phyloP scores from a whole-genome alignment of 2,888 invertebrate species.

The Euphydryas editha region DNA sequence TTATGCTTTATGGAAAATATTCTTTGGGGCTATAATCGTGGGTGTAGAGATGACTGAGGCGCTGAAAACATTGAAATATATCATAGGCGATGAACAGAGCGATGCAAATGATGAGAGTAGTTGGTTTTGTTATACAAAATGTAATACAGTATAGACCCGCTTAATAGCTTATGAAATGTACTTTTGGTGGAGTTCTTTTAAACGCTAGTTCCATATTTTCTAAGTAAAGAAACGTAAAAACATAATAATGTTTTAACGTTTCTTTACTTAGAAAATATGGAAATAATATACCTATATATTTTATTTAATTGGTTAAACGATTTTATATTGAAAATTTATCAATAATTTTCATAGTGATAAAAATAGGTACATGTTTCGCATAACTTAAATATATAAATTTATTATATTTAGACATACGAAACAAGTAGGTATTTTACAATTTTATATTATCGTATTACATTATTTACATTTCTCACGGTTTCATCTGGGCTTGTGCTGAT shows the following conservation, averaged over 20 bases:
- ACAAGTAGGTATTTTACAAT: no score
- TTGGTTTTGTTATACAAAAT: slow-evolving; percentile 56
- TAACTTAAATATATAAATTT: no score
- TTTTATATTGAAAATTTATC: background rate
- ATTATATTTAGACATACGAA: no score
- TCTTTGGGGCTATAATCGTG: slow-evolving; percentile 38
- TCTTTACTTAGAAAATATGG: no score
- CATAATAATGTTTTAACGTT: background rate
- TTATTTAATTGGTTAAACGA: background rate
- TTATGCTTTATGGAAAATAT: slow-evolving; percentile 36
- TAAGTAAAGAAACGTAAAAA: slow-evolving; percentile 4
- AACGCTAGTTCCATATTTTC: background rate
- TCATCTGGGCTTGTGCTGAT: no score
- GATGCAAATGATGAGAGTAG: slow-evolving; percentile 64
- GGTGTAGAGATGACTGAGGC: slow-evolving; percentile 44
- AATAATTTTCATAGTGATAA: background rate
- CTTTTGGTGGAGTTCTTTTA: background rate
- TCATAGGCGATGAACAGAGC: slow-evolving; percentile 53
- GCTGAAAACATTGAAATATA: slow-evolving; percentile 50
- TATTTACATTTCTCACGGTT: no score
- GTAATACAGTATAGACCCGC: slow-evolving; percentile 33
- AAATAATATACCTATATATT: background rate
- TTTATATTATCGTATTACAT: no score
- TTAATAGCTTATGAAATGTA: slow-evolving; percentile 27
- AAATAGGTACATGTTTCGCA: no score